Evolutionary conservation across 2,113 vertebrate genomes (phyloP).

Genomic region (Python bivittatus): DNA sequence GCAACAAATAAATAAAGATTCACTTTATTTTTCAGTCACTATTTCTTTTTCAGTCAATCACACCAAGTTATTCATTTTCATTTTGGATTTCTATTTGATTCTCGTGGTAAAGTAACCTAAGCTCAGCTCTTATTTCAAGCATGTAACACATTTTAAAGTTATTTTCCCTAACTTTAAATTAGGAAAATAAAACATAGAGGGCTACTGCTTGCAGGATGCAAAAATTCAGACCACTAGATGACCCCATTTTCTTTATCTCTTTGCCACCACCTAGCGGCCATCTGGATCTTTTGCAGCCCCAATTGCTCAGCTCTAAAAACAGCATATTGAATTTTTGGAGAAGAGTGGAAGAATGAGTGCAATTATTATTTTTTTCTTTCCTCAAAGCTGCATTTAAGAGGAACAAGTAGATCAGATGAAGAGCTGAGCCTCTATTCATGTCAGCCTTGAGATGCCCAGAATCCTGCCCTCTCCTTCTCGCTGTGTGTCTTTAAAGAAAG

Average conservation of each 20-base stretch:
- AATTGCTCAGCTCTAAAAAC: conserved; percentile 3
- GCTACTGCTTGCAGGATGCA: neutral
- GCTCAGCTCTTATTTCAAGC: conserved; percentile 46
- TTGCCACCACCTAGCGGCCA: neutral
- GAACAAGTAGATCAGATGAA: conserved; percentile 85
- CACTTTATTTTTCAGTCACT: neutral
- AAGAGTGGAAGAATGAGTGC: conserved; percentile 66
- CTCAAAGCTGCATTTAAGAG: conserved; percentile 82
- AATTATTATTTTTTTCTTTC: conserved; percentile 72
- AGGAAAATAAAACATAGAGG: neutral
- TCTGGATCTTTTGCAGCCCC: neutral
- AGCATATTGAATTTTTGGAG: conserved; percentile 76
- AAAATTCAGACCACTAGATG: neutral
- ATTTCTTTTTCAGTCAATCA: too few species aligned
- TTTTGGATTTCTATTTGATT: conserved; percentile 38
- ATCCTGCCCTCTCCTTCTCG: conserved; percentile 65
- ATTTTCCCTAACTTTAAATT: conserved; percentile 16
- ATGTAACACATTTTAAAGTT: neutral
- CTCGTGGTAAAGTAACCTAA: conserved; percentile 19
- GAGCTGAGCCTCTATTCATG: conserved; percentile 79
- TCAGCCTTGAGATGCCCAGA: conserved; percentile 73
- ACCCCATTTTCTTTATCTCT: neutral
- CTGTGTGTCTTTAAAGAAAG: conserved; percentile 74
- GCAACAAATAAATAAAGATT: neutral
- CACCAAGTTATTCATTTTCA: neutral